These are phyloP conservation scores for Rapana venosa DNA, from an alignment of 2,888 invertebrate genomes.

Conservation along the genomic window DNA sequence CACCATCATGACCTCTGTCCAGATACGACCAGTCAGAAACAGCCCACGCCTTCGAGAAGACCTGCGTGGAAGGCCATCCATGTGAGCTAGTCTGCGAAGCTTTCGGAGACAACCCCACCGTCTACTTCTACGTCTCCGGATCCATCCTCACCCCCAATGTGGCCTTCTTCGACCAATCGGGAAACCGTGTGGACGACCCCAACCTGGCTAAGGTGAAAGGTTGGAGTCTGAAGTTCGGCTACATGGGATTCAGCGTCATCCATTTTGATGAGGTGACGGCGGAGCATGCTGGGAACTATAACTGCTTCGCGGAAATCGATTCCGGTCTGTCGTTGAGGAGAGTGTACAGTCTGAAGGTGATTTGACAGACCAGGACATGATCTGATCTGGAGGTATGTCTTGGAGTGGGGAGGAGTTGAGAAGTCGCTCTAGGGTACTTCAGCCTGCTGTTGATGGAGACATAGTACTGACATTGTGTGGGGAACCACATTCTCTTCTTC, in stretches of 20 bases:
- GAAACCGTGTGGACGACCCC: background rate
- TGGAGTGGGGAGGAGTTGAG: too few relatives aligned
- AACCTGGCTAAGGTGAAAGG: background rate
- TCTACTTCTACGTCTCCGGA: background rate
- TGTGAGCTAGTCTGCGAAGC: background rate
- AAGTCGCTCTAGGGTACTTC: too few relatives aligned
- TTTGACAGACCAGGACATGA: background rate
- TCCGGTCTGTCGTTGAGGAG: background rate
- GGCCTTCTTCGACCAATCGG: background rate
- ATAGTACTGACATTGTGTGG: too few relatives aligned
- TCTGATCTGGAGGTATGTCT: too few relatives aligned
- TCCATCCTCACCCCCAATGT: too few relatives aligned
- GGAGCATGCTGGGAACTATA: background rate
- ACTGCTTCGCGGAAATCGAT: background rate
- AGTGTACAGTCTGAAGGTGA: background rate
- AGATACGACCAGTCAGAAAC: background rate
- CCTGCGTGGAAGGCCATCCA: background rate
- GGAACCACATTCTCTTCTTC: too few relatives aligned
- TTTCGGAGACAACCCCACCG: conserved; percentile 13
- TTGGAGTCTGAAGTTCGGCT: background rate
- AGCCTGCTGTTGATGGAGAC: too few relatives aligned
- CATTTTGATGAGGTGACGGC: background rate
- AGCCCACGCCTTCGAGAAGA: background rate
- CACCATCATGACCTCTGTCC: background rate
- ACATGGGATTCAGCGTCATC: background rate